Evolutionary conservation across 1,140 invertebrate genomes (phyloP).

Genomic region (Euglossa dilemma): DNA sequence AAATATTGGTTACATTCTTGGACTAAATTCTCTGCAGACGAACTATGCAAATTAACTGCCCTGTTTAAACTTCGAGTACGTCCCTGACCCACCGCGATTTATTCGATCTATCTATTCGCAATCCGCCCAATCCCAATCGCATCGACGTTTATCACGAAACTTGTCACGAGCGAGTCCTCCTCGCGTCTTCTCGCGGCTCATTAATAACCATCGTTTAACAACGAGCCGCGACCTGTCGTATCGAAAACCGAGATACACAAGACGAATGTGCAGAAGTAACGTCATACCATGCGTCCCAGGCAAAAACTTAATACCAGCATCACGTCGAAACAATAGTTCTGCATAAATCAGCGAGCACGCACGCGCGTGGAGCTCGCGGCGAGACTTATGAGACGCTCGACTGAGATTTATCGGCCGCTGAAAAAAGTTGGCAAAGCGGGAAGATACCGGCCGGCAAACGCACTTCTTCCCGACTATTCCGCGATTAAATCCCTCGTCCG

Average conservation of each 20-base stretch:
- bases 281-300: not conserved
- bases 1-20: too few relatives aligned
- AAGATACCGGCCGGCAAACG: not conserved
- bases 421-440: not conserved
- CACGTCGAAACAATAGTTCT: not conserved
- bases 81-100: too few relatives aligned
- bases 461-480: not conserved
- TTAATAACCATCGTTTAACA: too few relatives aligned
- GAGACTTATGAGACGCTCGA: not conserved
- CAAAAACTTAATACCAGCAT: not conserved
- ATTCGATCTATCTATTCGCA: too few relatives aligned
- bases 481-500: constrained; percentile 30
- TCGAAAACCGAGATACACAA: not conserved
- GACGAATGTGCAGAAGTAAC: not conserved
- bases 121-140: too few relatives aligned
- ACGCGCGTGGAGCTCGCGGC: not conserved
- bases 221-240: not conserved
- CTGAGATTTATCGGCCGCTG: constrained; percentile 1
- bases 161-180: too few relatives aligned
- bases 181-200: too few relatives aligned
- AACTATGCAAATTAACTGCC: too few relatives aligned
- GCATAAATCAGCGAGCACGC: not conserved
- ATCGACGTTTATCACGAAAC: too few relatives aligned
- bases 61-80: too few relatives aligned
- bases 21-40: too few relatives aligned